Percentiles rank a stretch among this genome's conserved stretches.
Evolutionary conservation across 2,888 invertebrate genomes (phyloP).

Genomic region (Rhopalosiphum nymphaeae): DNA sequence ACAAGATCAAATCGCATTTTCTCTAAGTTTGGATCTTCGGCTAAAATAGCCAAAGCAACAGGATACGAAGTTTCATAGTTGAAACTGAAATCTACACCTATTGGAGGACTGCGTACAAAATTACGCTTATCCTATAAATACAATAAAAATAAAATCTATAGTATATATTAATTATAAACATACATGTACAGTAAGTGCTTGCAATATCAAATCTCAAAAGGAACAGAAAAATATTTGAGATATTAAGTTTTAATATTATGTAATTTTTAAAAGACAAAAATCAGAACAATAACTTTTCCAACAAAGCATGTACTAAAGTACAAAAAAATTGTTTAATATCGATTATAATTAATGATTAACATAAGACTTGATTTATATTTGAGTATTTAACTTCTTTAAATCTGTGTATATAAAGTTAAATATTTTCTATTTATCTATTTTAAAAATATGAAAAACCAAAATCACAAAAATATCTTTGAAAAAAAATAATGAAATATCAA

Average conservation of each 20-base stretch:
- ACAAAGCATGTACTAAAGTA: neutral
- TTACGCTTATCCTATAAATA: slow-evolving; percentile 89
- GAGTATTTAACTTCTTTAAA: neutral
- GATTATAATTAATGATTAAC: neutral
- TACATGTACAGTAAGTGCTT: neutral
- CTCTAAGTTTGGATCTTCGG: slow-evolving; percentile 94
- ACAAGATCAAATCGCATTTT: slow-evolving; percentile 99
- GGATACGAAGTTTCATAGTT: slow-evolving; percentile 94
- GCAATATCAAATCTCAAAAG: neutral
- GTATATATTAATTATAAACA: neutral
- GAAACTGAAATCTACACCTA: slow-evolving; percentile 95
- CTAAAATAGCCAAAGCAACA: slow-evolving; percentile 93
- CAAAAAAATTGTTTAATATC: neutral
- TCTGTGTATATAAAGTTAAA: neutral
- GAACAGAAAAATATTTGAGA: neutral
- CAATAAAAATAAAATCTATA: neutral
- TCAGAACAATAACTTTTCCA: neutral
- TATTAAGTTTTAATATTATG: neutral
- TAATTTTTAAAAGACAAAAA: neutral
- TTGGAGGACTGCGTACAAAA: slow-evolving; percentile 96
- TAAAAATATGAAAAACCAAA: neutral
- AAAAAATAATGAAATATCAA: too few relatives aligned
- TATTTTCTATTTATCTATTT: neutral
- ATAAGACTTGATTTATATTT: neutral
- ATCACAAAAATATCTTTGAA: neutral